These are phyloP conservation scores for Amblyteles armatorius DNA, from an alignment of 2,888 invertebrate genomes.

Conservation along the genomic window DNA sequence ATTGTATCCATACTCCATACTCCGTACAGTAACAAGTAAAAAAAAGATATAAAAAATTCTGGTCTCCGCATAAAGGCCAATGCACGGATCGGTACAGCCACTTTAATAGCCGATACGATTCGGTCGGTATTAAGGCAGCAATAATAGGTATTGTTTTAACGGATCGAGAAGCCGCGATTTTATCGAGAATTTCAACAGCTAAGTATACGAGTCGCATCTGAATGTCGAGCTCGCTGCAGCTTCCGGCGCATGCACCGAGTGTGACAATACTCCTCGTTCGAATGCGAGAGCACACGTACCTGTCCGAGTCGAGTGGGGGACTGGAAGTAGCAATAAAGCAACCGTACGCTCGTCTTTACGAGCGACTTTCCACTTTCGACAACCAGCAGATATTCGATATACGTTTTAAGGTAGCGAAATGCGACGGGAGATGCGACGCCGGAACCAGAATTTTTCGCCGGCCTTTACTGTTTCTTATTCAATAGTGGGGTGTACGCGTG, in stretches of 20 bases:
- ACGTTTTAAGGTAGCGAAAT: slow-evolving; percentile 39
- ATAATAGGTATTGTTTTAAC: neutral
- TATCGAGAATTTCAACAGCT: neutral
- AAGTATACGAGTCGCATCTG: neutral
- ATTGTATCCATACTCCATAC: too few species aligned
- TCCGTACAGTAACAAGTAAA: too few species aligned
- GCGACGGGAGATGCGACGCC: slow-evolving; percentile 17
- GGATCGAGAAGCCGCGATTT: neutral
- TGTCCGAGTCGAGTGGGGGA: slow-evolving; percentile 22
- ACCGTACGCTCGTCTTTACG: slow-evolving; percentile 37
- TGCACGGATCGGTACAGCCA: too few species aligned
- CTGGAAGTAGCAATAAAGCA: slow-evolving; percentile 53
- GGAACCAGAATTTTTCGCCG: neutral
- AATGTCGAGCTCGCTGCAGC: slow-evolving; percentile 11
- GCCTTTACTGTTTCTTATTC: slow-evolving; percentile 23
- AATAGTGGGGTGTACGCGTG: slow-evolving; percentile 19
- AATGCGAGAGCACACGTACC: slow-evolving; percentile 1
- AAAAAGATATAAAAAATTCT: too few species aligned
- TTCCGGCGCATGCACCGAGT: slow-evolving; percentile 17
- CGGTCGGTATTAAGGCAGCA: too few species aligned
- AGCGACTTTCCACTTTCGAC: slow-evolving; percentile 52
- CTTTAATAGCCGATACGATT: too few species aligned
- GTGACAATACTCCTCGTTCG: slow-evolving; percentile 37
- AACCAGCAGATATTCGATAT: slow-evolving; percentile 43
- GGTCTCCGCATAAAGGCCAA: too few species aligned